Evolutionary conservation across 2,888 invertebrate species (phyloP).

Genomic region (Euplexia lucipara): DNA sequence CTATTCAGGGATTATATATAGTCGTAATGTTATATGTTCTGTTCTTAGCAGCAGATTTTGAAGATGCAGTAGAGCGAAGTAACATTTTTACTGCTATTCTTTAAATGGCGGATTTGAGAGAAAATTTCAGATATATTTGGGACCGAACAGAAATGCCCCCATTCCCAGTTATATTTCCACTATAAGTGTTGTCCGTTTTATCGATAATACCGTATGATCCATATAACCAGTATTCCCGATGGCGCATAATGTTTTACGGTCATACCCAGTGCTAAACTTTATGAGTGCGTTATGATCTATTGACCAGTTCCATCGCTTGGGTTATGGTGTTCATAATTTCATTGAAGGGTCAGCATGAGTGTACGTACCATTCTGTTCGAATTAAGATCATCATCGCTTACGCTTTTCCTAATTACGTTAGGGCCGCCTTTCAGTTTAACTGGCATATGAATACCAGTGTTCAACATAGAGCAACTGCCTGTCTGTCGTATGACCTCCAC

Average conservation of each 20-base stretch:
- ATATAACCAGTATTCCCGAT: constrained; percentile 13
- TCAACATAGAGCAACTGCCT: too few relatives aligned
- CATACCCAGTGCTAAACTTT: constrained; percentile 29
- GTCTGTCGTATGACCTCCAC: too few relatives aligned
- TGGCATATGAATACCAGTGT: too few relatives aligned
- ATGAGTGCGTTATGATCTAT: constrained; percentile 6
- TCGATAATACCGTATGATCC: constrained; percentile 19
- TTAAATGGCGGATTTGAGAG: too few relatives aligned
- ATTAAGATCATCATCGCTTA: too few relatives aligned
- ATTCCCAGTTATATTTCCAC: neutral
- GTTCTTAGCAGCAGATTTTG: too few relatives aligned
- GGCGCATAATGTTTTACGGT: constrained; percentile 30
- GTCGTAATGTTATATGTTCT: too few relatives aligned
- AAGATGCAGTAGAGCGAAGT: too few relatives aligned
- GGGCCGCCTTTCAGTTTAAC: too few relatives aligned
- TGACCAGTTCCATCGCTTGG: constrained; percentile 23
- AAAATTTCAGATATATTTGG: neutral
- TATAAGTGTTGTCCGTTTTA: constrained; percentile 23
- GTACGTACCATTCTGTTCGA: neutral
- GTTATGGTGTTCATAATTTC: constrained; percentile 12
- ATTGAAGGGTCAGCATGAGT: neutral
- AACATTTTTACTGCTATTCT: neutral
- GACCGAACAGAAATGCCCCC: neutral
- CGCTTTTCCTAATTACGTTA: too few relatives aligned
- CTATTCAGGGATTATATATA: too few relatives aligned